A percentile compares a stretch with the other conserved stretches of the same genome.
phyloP scores from a whole-genome alignment of 2,113 vertebrate genomes.

The Axis porcinus region DNA sequence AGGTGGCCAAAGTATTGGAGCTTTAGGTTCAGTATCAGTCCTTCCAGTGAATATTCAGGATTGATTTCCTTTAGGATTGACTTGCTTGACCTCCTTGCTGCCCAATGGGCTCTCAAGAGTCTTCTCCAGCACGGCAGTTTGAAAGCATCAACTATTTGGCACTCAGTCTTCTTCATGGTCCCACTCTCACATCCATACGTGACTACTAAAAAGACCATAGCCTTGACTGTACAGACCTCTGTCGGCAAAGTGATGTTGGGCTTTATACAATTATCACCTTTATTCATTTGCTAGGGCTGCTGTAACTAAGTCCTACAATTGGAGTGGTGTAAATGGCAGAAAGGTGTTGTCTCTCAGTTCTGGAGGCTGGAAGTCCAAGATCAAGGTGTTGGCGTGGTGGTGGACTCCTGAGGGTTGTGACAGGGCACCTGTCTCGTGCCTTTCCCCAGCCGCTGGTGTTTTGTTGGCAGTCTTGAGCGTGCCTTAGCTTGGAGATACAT shows the following conservation, averaged over 20 bases:
- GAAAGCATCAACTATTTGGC: neutral
- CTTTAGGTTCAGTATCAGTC: neutral
- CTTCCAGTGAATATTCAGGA: neutral
- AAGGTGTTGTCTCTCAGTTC: neutral
- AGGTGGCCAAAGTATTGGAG: neutral
- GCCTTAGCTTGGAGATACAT: neutral
- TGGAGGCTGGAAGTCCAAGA: neutral
- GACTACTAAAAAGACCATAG: neutral
- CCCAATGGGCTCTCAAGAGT: neutral
- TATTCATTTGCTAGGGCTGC: neutral
- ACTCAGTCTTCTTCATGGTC: neutral
- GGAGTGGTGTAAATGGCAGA: neutral
- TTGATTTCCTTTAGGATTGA: neutral
- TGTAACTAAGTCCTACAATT: neutral
- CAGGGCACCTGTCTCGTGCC: neutral
- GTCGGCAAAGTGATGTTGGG: neutral
- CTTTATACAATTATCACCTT: neutral
- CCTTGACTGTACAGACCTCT: neutral
- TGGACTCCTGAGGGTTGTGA: neutral
- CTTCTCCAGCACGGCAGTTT: neutral
- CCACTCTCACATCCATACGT: neutral
- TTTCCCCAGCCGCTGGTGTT: neutral
- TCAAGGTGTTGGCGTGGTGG: neutral
- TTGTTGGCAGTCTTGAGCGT: neutral
- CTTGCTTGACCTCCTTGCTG: neutral